Evolutionary conservation across 1,140 invertebrate genomes (phyloP).

Genomic region (Sitobion miscanthi): DNA sequence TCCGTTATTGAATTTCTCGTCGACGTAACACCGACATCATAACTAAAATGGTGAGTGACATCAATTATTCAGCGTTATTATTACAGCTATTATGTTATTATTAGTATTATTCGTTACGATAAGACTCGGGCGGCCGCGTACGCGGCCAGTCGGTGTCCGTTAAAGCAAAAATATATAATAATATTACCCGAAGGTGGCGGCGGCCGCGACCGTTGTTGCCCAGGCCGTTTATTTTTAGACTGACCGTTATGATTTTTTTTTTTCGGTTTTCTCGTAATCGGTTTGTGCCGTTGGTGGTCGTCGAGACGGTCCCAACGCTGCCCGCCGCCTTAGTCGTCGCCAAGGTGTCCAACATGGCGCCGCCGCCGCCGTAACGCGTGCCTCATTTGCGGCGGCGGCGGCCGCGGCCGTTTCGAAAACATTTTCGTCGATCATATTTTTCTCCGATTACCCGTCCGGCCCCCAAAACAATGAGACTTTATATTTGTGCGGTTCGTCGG

Average conservation of each 20-base stretch:
- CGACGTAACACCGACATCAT: conserved; percentile 7
- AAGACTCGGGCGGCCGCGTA: neutral
- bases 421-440: neutral
- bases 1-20: conserved; percentile 27
- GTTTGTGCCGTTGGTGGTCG: neutral
- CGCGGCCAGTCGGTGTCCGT: conserved; percentile 26
- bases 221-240: conserved; percentile 43
- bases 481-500: neutral
- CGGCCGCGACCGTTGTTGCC: neutral
- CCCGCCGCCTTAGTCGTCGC: neutral
- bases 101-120: neutral
- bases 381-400: neutral
- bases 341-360: conserved; percentile 39
- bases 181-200: neutral
- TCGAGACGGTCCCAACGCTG: neutral
- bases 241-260: conserved; percentile 16
- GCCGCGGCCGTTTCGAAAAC: neutral
- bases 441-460: neutral
- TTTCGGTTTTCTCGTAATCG: neutral
- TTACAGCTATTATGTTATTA: neutral
- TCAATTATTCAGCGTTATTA: neutral
- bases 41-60: conserved; percentile 41
- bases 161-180: neutral
- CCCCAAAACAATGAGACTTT: neutral
- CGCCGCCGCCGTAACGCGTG: neutral